Evolutionary conservation across 2,797 vertebrate species (phyloP).

Genomic region (Hoplostethus atlanticus): DNA sequence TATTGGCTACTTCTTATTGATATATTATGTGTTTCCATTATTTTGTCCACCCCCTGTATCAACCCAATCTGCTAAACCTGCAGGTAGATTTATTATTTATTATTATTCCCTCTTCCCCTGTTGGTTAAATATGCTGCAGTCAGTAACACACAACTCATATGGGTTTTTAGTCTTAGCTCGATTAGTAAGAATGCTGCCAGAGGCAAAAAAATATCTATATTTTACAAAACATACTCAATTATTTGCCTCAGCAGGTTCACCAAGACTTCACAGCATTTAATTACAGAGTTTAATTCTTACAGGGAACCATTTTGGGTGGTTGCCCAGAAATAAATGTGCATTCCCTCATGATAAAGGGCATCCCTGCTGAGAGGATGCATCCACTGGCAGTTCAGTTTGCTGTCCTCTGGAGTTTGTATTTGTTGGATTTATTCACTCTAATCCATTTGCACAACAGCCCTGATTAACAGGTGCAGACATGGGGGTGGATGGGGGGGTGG

Average conservation of each 20-base stretch:
- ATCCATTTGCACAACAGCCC: constrained; percentile 3
- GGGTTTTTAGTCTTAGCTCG: constrained; percentile 14
- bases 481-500: too few relatives aligned
- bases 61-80: too few relatives aligned
- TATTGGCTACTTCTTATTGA: too few relatives aligned
- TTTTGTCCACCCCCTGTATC: too few relatives aligned
- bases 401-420: neutral
- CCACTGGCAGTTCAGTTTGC: neutral
- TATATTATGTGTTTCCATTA: too few relatives aligned
- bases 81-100: too few relatives aligned
- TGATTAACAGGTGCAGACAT: constrained; percentile 7
- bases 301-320: constrained; percentile 17
- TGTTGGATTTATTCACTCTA: constrained; percentile 22
- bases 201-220: neutral
- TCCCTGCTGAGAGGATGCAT: constrained; percentile 16
- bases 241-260: neutral
- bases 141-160: constrained; percentile 11
- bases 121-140: neutral
- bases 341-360: constrained; percentile 25
- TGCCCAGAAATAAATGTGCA: constrained; percentile 31
- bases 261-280: constrained; percentile 2
- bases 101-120: too few relatives aligned
- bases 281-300: constrained; percentile 5
- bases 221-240: constrained; percentile 23
- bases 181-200: constrained; percentile 27